Evolutionary conservation across 2,113 vertebrate genomes (phyloP), one percentile per base, ranked within the genome.

Genomic region (Daboia siamensis): DNA sequence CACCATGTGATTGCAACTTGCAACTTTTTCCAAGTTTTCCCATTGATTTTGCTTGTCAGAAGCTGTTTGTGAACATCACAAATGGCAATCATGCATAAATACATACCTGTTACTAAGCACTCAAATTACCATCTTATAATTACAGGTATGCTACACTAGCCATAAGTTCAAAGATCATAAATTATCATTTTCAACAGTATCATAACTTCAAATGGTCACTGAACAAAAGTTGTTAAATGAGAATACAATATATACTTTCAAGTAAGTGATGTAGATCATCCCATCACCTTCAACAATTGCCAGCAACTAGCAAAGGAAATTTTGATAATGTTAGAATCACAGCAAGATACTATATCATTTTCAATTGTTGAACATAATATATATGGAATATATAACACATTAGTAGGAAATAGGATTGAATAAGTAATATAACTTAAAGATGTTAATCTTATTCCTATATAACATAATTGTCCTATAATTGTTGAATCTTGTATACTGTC

Each of bases 351-450:
- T 85, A 86, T 33, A 17, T 56, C 54, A 93, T 93, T 92, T 20
- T 94, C 87, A 61, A n/a, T 94, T 94, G 95, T 93, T 91, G 96
- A 96, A 94, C 91, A 96, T 80, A 89, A 92, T 94, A 93, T 59
- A 90, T 88, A 91, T 85, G 95, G 87, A 93, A 95, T 93, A 92
- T 90, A 93, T 48, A 91, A 89, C 85, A 92, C 48, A n/a, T 86
- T 86, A 23, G n/a, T 89, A 55, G 2, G 84, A 87, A 26, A 84
- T 12, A 46, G 13, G 33, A n/a, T 15, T 87, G 39, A 69, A 92
- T 4, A 80, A 10, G 1, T 90, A 84, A 61, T 94, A 21, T 23
- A 90, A 4, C 26, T 54, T 13, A 33, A 55, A 93, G 20, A 9
- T 13, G 21, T 69, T 92, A 17, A 13, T 93, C 90, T 23, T 56